Conservation (phyloP, 2,888 invertebrate species). For the Clanis bilineata region DNA sequence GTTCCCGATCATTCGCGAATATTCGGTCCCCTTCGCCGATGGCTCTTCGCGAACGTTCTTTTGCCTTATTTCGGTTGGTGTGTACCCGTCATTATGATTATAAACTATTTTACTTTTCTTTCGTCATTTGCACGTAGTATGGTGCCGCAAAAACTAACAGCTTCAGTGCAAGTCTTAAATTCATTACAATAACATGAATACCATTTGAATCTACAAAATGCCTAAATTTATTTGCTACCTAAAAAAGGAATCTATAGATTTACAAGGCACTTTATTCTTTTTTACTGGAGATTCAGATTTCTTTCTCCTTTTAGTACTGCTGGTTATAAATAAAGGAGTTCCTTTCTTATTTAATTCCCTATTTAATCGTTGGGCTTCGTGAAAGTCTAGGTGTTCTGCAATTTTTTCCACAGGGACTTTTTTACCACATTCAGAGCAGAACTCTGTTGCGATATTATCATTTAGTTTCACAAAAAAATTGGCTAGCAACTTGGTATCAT, state of each 20-base stretch:
- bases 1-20: too few relatives aligned
- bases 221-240: slow-evolving; percentile 30
- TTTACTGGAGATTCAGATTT: slow-evolving; percentile 57
- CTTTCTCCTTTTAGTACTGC: slow-evolving; percentile 62
- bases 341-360: slow-evolving; percentile 82
- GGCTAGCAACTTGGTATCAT: slow-evolving; percentile 51
- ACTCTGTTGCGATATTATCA: slow-evolving; percentile 57
- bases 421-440: slow-evolving; percentile 87
- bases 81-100: too few relatives aligned
- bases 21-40: too few relatives aligned
- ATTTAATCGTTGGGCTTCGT: slow-evolving; percentile 90
- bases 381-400: slow-evolving; percentile 91
- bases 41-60: too few relatives aligned
- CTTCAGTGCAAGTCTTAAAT: too few relatives aligned
- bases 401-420: slow-evolving; percentile 83
- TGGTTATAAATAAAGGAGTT: slow-evolving; percentile 30
- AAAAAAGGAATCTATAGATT: slow-evolving; percentile 71
- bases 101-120: too few relatives aligned
- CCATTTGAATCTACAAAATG: neutral
- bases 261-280: slow-evolving; percentile 63
- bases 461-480: slow-evolving; percentile 76
- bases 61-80: too few relatives aligned
- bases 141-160: too few relatives aligned
- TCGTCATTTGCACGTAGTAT: too few relatives aligned
- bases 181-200: too few relatives aligned